These are phyloP conservation scores for Lamproptera curius DNA, from an alignment of 2,888 invertebrate species.

Conservation along the genomic window DNA sequence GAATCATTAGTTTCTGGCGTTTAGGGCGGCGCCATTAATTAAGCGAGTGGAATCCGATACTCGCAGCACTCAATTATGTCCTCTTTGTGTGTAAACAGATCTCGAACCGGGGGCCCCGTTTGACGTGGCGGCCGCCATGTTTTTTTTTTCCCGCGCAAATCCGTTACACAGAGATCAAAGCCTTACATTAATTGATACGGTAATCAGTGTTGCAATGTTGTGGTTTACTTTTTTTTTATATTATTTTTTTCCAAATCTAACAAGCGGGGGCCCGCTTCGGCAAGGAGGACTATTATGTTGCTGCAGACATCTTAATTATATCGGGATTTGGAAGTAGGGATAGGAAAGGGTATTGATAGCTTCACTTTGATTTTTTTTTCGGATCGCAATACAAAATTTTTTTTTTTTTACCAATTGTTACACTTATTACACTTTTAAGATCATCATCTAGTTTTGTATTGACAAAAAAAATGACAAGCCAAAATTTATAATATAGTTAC, in stretches of 20 bases:
- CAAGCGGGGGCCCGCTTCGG: neutral
- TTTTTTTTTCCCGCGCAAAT: neutral
- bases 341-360: no score
- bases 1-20: constrained; percentile 19
- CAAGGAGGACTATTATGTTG: neutral
- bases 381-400: no score
- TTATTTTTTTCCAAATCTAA: neutral
- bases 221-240: neutral
- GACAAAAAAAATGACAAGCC: no score
- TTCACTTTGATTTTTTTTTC: no score
- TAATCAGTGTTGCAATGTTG: neutral
- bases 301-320: neutral
- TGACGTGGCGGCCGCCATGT: neutral
- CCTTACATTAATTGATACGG: neutral
- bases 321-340: neutral
- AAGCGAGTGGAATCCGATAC: constrained; percentile 33
- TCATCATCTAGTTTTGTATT: no score
- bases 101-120: neutral
- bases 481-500: no score
- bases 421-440: no score
- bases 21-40: constrained; percentile 29
- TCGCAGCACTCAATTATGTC: constrained; percentile 23
- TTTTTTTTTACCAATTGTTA: no score
- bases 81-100: constrained; percentile 24
- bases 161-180: constrained; percentile 2